Conservation (phyloP, 2,888 invertebrate species). For the Dromius quadrimaculatus region DNA sequence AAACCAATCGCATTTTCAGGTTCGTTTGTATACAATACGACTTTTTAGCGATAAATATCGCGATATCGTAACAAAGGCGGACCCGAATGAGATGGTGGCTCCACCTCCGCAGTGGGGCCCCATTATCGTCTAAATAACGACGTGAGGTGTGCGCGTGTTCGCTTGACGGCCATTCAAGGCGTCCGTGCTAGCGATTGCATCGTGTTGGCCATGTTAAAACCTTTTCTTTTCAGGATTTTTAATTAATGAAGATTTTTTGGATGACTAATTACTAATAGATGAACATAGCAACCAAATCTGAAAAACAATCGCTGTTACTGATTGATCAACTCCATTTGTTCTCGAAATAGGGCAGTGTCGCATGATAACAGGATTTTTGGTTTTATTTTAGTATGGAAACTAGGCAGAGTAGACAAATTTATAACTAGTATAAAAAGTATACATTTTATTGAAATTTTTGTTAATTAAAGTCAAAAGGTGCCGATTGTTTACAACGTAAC, state of each 20-base stretch:
- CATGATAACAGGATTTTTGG: too few species aligned
- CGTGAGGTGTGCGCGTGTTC: constrained; percentile 5
- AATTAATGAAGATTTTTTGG: background rate
- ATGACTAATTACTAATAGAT: too few species aligned
- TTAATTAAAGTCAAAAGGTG: constrained; percentile 45
- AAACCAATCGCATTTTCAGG: background rate
- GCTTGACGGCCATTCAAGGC: background rate
- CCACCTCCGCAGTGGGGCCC: constrained; percentile 38
- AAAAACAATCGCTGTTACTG: too few species aligned
- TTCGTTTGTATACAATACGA: background rate
- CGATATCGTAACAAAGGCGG: constrained; percentile 12
- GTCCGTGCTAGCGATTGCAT: background rate
- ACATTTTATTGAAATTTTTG: constrained; percentile 37
- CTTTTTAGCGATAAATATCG: constrained; percentile 7
- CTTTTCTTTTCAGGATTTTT: constrained; percentile 3
- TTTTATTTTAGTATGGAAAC: constrained; percentile 7
- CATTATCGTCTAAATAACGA: constrained; percentile 30
- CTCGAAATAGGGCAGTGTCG: too few species aligned
- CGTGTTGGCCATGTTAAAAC: background rate
- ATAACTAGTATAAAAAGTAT: constrained; percentile 1
- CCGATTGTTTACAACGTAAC: constrained; percentile 44
- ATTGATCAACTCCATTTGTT: too few species aligned
- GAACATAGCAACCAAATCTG: too few species aligned
- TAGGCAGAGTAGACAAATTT: constrained; percentile 13
- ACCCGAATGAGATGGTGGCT: constrained; percentile 2